Base-by-base conservation (phyloP, 2,113 vertebrate genomes). In the Emydura subglobosa region DNA sequence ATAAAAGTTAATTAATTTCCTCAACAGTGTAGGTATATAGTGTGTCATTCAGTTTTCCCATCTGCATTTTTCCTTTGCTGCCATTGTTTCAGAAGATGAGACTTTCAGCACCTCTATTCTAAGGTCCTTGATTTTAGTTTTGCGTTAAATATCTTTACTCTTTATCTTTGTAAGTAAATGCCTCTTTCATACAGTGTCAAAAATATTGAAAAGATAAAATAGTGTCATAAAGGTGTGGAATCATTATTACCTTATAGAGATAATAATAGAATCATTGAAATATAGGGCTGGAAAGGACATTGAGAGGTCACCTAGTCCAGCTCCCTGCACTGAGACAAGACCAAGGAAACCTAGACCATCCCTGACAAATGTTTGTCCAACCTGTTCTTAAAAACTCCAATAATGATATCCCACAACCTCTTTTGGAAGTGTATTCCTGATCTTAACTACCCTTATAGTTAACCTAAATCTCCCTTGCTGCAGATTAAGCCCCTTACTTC, bases 211-310 rank as follows among this genome's bases (percentile, higher is more conserved):
- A 89, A 82, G 82, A 11, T 87, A 44, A 87, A 93, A 65, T 87
- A 42, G 39, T 59, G 72, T 74, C 94, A 65, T 51, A 95, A 94
- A 96, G 96, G 91, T 34, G 21, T 84, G 91, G 80, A 96, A 97
- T 91, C 76, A 53, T 34, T 89, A 34, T 92, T 96, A 59, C 65
- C 79, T 97, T 90, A 47, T 82, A 76, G 83, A 93, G 82, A 82
- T 93, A 78, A 68, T 29, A 14, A 68, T 21, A n/a, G 34, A n/a
- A 68, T 68, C 34, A 31, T 68, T 68, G 65, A 68, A 19, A n/a
- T 68, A 17, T 9, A n/a, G 65, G 34, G 8, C 8, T 68, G 34
- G 65, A 68, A n/a, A 68, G 65, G 4, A n/a, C 34, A 68, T 68
- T 7, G n/a, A 68, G 65, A 68, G 34, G 34, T 68, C 61, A 65